Base-by-base conservation (phyloP, 2,113 vertebrate species). In the Daphoenositta chrysoptera region DNA sequence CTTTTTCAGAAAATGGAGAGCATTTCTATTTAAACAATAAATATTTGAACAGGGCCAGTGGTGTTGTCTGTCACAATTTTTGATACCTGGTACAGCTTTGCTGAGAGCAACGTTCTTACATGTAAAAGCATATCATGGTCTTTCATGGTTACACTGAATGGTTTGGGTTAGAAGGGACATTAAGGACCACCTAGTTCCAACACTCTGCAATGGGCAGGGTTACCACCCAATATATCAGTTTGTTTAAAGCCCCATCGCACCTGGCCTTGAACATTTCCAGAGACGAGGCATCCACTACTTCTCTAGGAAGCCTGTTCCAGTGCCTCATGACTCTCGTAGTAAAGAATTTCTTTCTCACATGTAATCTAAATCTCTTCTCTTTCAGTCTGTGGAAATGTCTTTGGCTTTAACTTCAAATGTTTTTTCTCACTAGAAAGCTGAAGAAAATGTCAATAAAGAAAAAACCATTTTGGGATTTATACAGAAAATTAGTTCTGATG, bases 281-380 rank as follows among this genome's bases (percentile, higher is more conserved):
- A 45, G 12, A 47, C 35, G 30, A 47, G 30, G 8, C n/a, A 54
- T 61, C 26, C 21, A 31, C 26, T 40, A 5, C 7, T 47, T 48
- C 42, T 33, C 18, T 42, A 30, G 40, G 27, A 54, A 83, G 48
- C 4, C 3, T 42, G 15, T 48, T 40, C 31, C 54, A 35, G 17
- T 35, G 21, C 16, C 10, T 69, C 35, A 48, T 0, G 0, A 37
- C 21, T 54, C 26, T 42, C 19, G 11, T 3, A 39, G 33, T 30
- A 27, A 35, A 23, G 16, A 48, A 70, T 70, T 76, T 37, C 40
- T 48, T 61, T 54, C 22, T 37, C 22, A 19, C 6, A 14, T 54
- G 9, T 63, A 42, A 69, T 48, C 10, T 33, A 48, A 63, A 69
- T 40, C 9, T 69, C 22, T 47, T 11, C 17, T 40, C 26, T 69